phyloP scores from a whole-genome alignment of 2,888 invertebrate species.

The Argyra leucocephala region DNA sequence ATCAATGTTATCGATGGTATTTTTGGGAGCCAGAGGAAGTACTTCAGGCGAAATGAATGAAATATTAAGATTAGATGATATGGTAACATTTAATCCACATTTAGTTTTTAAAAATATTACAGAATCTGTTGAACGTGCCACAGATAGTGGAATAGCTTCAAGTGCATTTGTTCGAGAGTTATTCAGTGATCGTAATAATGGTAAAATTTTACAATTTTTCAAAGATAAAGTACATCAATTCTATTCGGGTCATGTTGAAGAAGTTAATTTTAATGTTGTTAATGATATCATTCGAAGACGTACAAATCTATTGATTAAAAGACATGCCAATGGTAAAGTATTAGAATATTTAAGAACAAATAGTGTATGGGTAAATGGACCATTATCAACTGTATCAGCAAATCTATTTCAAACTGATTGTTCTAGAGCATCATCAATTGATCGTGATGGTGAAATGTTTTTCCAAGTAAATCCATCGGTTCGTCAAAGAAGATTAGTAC shows the following conservation, averaged over 20 bases:
- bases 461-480: constrained; percentile 74
- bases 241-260: constrained; percentile 78
- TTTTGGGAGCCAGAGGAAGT: constrained; percentile 73
- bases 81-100: constrained; percentile 84
- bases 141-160: constrained; percentile 62
- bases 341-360: constrained; percentile 66
- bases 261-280: constrained; percentile 71
- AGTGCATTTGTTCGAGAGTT: constrained; percentile 74
- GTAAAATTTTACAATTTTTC: constrained; percentile 74
- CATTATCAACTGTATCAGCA: constrained; percentile 69
- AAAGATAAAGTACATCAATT: constrained; percentile 80
- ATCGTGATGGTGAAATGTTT: constrained; percentile 76
- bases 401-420: constrained; percentile 81
- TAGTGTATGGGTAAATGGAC: constrained; percentile 61
- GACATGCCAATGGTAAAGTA: constrained; percentile 67
- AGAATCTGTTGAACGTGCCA: constrained; percentile 61
- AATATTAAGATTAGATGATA: constrained; percentile 71
- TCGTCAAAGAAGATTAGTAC: constrained; percentile 67
- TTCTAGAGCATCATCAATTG: constrained; percentile 59
- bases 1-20: constrained; percentile 82
- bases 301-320: constrained; percentile 69
- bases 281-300: constrained; percentile 72
- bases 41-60: constrained; percentile 88
- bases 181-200: constrained; percentile 71
- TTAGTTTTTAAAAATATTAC: constrained; percentile 77